Evolutionary conservation across 2,113 vertebrate species (phyloP).

Genomic region (Anser brachyrhynchus): DNA sequence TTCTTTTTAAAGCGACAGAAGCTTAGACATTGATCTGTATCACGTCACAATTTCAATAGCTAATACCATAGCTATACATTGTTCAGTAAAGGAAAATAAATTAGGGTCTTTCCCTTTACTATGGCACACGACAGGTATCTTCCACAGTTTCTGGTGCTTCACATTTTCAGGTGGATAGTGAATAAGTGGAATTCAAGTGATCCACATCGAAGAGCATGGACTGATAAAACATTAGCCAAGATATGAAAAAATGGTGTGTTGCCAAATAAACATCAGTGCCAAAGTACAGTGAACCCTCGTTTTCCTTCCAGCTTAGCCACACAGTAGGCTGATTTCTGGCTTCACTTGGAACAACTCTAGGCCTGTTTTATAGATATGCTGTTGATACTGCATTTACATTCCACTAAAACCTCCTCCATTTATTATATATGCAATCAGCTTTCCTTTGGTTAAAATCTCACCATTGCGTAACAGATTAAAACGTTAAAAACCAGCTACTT

Average conservation of each 20-base stretch:
- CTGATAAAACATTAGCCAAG: not conserved
- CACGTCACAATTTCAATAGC: not conserved
- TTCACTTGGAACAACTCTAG: not conserved
- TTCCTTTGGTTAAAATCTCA: not conserved
- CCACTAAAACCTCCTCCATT: not conserved
- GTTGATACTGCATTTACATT: not conserved
- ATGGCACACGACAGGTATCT: not conserved
- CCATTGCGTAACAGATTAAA: not conserved
- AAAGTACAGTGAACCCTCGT: not conserved
- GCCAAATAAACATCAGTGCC: not conserved
- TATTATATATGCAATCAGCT: not conserved
- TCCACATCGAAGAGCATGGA: not conserved
- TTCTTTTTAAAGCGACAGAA: constrained; percentile 6
- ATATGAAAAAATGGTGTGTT: not conserved
- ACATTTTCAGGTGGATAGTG: not conserved
- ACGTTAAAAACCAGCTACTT: not conserved
- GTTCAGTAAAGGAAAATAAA: not conserved
- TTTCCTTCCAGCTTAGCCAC: not conserved
- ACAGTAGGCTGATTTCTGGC: not conserved
- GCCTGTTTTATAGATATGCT: fast-evolving
- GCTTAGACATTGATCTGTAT: not conserved
- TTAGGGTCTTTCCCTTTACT: not conserved
- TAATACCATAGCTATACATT: not conserved
- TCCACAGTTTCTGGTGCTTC: not conserved
- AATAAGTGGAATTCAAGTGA: not conserved